These are phyloP conservation scores for Drosophila prolongata DNA, from an alignment of 2,888 invertebrate species.

Conservation along the genomic window DNA sequence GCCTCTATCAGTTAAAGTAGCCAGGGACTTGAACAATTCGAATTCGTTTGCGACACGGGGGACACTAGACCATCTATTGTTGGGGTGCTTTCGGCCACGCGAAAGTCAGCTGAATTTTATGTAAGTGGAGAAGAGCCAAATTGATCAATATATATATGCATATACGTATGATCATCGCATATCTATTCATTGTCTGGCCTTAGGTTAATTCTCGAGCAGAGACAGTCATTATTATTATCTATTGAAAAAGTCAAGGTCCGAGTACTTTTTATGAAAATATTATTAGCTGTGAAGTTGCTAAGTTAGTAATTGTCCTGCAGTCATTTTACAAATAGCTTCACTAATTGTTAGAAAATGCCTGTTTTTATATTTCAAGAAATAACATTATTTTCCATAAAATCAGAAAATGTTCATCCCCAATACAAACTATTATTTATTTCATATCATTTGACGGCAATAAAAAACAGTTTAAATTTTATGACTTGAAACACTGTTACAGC, in stretches of 20 bases:
- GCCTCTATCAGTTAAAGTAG: conserved; percentile 35
- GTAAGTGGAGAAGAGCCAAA: conserved; percentile 3
- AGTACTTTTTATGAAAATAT: neutral
- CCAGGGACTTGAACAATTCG: conserved; percentile 27
- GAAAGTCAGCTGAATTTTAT: conserved; percentile 11
- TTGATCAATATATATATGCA: neutral
- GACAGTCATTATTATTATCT: neutral
- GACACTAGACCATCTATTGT: conserved; percentile 23
- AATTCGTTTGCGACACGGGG: conserved; percentile 29
- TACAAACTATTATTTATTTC: no score
- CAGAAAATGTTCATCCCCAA: no score
- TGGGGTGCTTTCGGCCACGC: conserved; percentile 2
- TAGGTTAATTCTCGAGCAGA: neutral
- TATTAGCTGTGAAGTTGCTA: no score
- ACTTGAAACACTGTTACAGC: no score
- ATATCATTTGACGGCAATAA: no score
- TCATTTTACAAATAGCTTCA: no score
- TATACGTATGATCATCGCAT: neutral
- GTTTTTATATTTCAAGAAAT: no score
- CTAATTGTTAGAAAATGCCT: no score
- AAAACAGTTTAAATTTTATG: no score
- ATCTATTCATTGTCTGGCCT: conserved; percentile 5
- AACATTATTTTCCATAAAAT: no score
- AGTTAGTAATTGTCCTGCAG: no score
- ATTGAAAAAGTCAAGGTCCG: neutral